These are phyloP conservation scores for Sphinx pinastri DNA, from an alignment of 2,888 invertebrate species.

Conservation along the genomic window DNA sequence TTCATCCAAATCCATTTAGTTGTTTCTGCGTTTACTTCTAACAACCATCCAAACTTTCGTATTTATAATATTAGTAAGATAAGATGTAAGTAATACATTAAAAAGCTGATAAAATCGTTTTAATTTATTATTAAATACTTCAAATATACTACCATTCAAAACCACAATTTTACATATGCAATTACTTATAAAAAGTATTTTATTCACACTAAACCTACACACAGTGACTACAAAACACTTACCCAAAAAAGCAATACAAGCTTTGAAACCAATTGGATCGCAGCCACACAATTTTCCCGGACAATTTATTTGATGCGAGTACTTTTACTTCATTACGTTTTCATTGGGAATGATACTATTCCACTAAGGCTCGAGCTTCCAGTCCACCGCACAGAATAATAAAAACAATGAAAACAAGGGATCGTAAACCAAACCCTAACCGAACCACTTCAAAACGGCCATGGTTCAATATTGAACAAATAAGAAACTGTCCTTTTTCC, in stretches of 20 bases:
- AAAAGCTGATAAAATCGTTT: too few species aligned
- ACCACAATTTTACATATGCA: background rate
- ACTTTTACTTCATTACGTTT: slow-evolving; percentile 30
- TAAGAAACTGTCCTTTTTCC: slow-evolving; percentile 1
- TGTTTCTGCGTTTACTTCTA: too few species aligned
- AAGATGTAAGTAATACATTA: too few species aligned
- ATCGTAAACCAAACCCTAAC: slow-evolving; percentile 18
- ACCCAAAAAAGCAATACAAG: background rate
- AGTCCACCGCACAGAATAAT: slow-evolving; percentile 20
- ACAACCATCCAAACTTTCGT: too few species aligned
- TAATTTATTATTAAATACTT: too few species aligned
- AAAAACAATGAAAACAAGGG: slow-evolving; percentile 25
- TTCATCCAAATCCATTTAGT: too few species aligned
- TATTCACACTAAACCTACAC: background rate
- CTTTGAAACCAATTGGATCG: slow-evolving; percentile 22
- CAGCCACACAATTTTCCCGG: slow-evolving; percentile 28
- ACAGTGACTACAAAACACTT: background rate
- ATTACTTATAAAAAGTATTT: background rate
- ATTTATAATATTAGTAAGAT: too few species aligned
- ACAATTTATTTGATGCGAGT: slow-evolving; percentile 30
- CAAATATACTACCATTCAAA: background rate
- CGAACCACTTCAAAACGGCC: background rate
- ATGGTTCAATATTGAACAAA: slow-evolving; percentile 7
- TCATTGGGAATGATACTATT: slow-evolving; percentile 29
- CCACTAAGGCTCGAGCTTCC: slow-evolving; percentile 5